These are phyloP conservation scores for Rhagonycha lutea DNA, from an alignment of 2,888 invertebrate genomes.

Conservation along the genomic window DNA sequence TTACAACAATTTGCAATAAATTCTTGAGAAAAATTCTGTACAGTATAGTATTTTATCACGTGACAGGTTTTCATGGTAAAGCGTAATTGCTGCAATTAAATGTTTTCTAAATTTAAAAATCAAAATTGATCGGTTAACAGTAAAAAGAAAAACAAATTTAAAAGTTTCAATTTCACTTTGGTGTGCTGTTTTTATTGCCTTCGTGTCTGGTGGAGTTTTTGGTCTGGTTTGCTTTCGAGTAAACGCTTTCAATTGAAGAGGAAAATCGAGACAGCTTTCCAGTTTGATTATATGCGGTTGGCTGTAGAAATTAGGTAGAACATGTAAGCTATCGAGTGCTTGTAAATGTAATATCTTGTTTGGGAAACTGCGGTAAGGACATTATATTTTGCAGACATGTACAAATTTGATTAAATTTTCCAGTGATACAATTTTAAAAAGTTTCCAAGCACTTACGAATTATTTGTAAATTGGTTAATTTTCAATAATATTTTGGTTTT, in stretches of 20 bases:
- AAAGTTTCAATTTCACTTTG: neutral
- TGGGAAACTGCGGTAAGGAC: neutral
- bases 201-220: neutral
- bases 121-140: no score
- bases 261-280: neutral
- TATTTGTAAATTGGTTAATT: neutral
- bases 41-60: neutral
- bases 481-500: neutral
- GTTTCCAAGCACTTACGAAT: neutral
- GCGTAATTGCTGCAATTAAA: neutral
- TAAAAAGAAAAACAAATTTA: neutral
- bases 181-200: neutral
- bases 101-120: neutral
- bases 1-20: neutral
- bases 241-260: neutral
- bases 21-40: neutral
- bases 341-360: conserved; percentile 3
- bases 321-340: neutral
- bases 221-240: neutral
- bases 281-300: neutral
- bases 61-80: neutral
- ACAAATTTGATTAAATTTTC: neutral
- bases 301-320: neutral
- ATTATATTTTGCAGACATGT: neutral
- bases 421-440: neutral